phyloP scores from a whole-genome alignment of 2,888 invertebrate species.

The Sphecodes monilicornis region DNA sequence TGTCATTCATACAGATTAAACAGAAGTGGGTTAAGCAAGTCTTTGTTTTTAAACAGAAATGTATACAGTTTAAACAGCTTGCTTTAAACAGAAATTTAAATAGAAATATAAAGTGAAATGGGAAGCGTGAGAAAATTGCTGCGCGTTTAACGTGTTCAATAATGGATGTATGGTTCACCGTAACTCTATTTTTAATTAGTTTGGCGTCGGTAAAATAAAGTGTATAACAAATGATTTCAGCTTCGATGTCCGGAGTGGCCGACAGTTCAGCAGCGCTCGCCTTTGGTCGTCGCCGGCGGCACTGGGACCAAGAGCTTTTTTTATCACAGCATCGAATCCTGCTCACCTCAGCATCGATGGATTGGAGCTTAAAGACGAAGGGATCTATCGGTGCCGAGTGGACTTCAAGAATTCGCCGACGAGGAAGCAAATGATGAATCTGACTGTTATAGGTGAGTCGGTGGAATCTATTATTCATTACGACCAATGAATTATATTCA shows the following conservation, averaged over 20 bases:
- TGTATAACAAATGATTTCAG: constrained; percentile 81
- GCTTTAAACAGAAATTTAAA: too few relatives aligned
- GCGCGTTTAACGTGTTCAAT: too few relatives aligned
- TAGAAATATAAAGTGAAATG: too few relatives aligned
- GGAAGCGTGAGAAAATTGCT: too few relatives aligned
- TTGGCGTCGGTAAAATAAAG: constrained; percentile 1
- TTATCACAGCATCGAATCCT: constrained; percentile 86
- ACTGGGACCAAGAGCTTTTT: constrained; percentile 87
- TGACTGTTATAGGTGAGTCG: constrained; percentile 86
- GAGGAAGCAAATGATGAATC: constrained; percentile 85
- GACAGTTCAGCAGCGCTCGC: constrained; percentile 86
- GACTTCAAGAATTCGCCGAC: constrained; percentile 86
- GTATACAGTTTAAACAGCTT: too few relatives aligned
- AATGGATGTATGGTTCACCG: too few relatives aligned
- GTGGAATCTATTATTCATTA: background rate
- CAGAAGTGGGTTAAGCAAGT: too few relatives aligned
- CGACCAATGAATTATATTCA: background rate
- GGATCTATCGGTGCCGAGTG: constrained; percentile 85
- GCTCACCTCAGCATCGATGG: constrained; percentile 86
- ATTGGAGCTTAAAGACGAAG: constrained; percentile 84
- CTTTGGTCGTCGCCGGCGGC: constrained; percentile 87
- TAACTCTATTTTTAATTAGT: background rate
- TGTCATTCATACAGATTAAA: too few relatives aligned
- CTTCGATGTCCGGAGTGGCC: constrained; percentile 87
- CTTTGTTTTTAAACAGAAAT: too few relatives aligned